Conservation (phyloP, 92 coral and sea anemone species). For the Porites evermanni region DNA sequence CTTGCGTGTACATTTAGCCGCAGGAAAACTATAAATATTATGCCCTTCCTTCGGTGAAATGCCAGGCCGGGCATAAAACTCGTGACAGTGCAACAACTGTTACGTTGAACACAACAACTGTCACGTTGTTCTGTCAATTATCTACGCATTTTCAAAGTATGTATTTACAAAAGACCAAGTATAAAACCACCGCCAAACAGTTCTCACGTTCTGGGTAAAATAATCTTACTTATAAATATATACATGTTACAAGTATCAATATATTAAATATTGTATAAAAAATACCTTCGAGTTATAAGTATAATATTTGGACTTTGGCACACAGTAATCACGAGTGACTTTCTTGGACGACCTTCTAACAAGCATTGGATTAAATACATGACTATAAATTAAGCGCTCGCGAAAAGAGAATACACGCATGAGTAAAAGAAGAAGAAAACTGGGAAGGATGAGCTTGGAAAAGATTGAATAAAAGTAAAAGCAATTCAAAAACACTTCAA, state of each 20-base stretch:
- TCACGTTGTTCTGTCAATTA: too few relatives aligned
- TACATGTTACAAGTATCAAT: conserved; percentile 57
- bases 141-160: not conserved
- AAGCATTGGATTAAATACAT: not conserved
- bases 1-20: not conserved
- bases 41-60: not conserved
- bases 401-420: not conserved
- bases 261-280: conserved; percentile 69
- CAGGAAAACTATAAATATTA: conserved; percentile 6
- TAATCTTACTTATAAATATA: conserved; percentile 28
- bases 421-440: not conserved
- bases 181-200: not conserved
- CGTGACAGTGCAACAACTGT: not conserved
- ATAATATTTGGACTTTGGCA: conserved; percentile 20
- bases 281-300: conserved; percentile 52
- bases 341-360: not conserved
- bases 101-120: not conserved
- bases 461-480: not conserved
- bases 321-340: conserved; percentile 23
- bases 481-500: not conserved
- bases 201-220: conserved; percentile 14
- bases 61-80: not conserved
- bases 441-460: not conserved
- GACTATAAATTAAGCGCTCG: not conserved
- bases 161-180: conserved; percentile 27